A percentile compares a stretch with the other conserved stretches of the same genome.
Evolutionary conservation across 2,888 invertebrate species (phyloP).

Genomic region (Lasioglossum zephyrum): DNA sequence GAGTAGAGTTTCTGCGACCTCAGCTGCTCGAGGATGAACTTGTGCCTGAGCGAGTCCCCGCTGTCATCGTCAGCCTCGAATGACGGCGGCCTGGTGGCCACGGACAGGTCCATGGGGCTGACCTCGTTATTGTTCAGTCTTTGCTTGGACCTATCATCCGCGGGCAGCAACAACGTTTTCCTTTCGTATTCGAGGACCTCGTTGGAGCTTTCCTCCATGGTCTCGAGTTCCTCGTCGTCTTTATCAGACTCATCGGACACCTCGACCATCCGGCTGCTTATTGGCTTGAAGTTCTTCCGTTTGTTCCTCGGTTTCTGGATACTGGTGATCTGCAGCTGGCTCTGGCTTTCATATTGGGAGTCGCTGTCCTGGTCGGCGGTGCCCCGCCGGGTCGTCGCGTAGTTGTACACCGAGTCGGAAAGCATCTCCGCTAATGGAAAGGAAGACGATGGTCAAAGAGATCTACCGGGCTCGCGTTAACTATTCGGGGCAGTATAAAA

Average conservation of each 20-base stretch:
- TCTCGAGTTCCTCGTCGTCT: constrained; percentile 72
- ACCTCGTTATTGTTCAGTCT: constrained; percentile 80
- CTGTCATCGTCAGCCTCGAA: constrained; percentile 81
- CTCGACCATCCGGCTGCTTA: constrained; percentile 84
- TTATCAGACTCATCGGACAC: constrained; percentile 82
- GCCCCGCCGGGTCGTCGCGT: constrained; percentile 82
- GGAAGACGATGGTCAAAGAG: constrained; percentile 28
- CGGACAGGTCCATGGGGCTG: constrained; percentile 83
- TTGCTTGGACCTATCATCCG: constrained; percentile 77
- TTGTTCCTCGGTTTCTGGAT: constrained; percentile 85
- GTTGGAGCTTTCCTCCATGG: constrained; percentile 70
- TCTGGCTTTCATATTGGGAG: constrained; percentile 80
- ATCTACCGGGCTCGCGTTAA: background rate
- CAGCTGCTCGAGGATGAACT: constrained; percentile 82
- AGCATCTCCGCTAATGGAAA: constrained; percentile 82
- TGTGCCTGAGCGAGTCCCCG: constrained; percentile 81
- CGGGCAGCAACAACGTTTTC: constrained; percentile 76
- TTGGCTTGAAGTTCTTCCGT: constrained; percentile 85
- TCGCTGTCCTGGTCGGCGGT: constrained; percentile 82
- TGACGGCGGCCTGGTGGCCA: constrained; percentile 81
- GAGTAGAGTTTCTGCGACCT: constrained; percentile 82
- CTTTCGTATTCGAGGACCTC: constrained; percentile 77
- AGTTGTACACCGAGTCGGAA: constrained; percentile 84
- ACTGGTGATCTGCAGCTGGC: constrained; percentile 77
- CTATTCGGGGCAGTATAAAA: background rate